phyloP scores from a whole-genome alignment of 2,113 vertebrate genomes.

The Calidris pygmaea region DNA sequence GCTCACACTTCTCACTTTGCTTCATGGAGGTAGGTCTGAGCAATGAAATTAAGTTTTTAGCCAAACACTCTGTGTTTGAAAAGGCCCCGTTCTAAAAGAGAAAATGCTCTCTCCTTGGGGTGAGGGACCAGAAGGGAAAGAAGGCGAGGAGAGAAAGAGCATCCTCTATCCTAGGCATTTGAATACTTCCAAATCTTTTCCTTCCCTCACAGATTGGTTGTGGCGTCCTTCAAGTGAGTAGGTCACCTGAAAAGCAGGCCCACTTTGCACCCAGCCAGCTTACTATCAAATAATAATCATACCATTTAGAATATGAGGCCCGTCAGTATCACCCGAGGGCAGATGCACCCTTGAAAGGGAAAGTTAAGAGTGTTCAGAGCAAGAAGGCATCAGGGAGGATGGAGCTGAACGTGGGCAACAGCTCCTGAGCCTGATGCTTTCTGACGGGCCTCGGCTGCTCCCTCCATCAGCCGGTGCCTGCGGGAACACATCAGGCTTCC shows the following conservation, averaged over 20 bases:
- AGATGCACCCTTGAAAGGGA: background rate
- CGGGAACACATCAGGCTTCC: background rate
- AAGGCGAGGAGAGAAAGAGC: background rate
- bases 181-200: background rate
- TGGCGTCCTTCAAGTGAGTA: background rate
- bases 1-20: background rate
- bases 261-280: background rate
- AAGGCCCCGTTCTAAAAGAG: background rate
- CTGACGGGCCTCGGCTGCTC: background rate
- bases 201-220: background rate
- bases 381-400: background rate
- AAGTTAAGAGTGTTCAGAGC: background rate
- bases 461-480: background rate
- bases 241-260: background rate
- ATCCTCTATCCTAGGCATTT: background rate
- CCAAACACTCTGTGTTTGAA: background rate
- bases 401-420: background rate
- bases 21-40: background rate
- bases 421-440: background rate
- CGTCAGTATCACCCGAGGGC: background rate
- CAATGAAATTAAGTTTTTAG: background rate
- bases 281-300: constrained; percentile 4
- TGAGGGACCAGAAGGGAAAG: background rate
- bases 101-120: background rate
- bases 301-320: constrained; percentile 1